Evolutionary conservation across 2,113 vertebrate genomes (phyloP).

Genomic region (Corydoras sp.): DNA sequence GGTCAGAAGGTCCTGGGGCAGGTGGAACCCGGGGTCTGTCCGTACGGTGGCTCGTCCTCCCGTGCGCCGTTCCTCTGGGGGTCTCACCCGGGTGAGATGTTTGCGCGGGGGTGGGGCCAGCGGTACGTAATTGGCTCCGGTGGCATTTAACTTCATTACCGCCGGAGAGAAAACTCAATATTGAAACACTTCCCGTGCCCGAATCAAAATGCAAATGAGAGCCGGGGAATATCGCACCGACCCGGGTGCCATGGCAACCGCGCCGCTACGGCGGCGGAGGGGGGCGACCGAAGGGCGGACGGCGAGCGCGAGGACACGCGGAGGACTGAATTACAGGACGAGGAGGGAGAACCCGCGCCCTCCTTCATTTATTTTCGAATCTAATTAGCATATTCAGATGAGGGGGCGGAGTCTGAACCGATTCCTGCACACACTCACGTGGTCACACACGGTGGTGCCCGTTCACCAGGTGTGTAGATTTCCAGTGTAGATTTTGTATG

Average conservation of each 20-base stretch:
- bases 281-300: not conserved
- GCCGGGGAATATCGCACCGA: slow-evolving; percentile 10
- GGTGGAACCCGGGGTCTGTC: too few species aligned
- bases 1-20: too few species aligned
- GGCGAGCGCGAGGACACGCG: slow-evolving; percentile 21
- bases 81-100: slow-evolving; percentile 23
- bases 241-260: slow-evolving; percentile 16
- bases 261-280: slow-evolving; percentile 3
- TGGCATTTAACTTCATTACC: slow-evolving; percentile 26
- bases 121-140: slow-evolving; percentile 22
- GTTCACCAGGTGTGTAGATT: too few species aligned
- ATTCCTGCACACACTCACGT: too few species aligned
- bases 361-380: not conserved
- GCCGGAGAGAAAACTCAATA: slow-evolving; percentile 30
- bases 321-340: slow-evolving; percentile 22
- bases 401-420: too few species aligned
- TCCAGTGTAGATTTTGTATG: too few species aligned
- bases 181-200: slow-evolving; percentile 25
- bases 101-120: not conserved
- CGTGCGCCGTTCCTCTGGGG: too few species aligned
- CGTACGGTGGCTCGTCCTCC: too few species aligned
- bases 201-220: slow-evolving; percentile 29
- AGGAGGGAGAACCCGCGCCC: not conserved
- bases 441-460: too few species aligned
- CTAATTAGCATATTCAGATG: too few species aligned